Conservation (phyloP, 1,140 invertebrate species). For the Atopsyche davidsoni region DNA sequence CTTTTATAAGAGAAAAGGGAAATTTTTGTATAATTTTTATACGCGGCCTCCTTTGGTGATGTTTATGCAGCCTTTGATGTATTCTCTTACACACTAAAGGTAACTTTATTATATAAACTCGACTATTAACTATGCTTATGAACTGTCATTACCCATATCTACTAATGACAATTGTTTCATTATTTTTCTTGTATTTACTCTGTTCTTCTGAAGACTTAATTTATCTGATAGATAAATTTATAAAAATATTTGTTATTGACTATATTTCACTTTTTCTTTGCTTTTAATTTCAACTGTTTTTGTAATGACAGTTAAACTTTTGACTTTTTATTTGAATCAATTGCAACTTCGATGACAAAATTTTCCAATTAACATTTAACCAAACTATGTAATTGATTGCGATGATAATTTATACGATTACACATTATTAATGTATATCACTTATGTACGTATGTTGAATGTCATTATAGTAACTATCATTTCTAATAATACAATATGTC, state of each 20-base stretch:
- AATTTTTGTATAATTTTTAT: constrained; percentile 29
- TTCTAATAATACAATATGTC: too few relatives aligned
- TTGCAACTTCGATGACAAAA: neutral
- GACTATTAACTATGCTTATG: neutral
- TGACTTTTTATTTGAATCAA: too few relatives aligned
- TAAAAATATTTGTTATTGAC: neutral
- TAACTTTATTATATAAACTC: neutral
- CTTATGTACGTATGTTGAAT: too few relatives aligned
- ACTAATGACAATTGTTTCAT: too few relatives aligned
- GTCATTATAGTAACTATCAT: too few relatives aligned
- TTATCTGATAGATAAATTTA: neutral
- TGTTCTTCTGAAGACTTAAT: neutral
- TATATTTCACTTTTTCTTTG: neutral
- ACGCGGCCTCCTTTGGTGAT: constrained; percentile 12
- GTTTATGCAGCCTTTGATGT: too few relatives aligned
- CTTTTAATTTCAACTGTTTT: neutral
- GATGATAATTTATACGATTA: too few relatives aligned
- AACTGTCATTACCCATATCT: neutral
- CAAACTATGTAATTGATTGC: too few relatives aligned
- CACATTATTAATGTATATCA: too few relatives aligned
- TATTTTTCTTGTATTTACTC: too few relatives aligned
- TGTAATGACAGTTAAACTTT: neutral
- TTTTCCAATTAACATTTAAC: too few relatives aligned
- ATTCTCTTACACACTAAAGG: too few relatives aligned
- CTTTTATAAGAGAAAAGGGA: constrained; percentile 18